phyloP scores from a whole-genome alignment of 2,113 vertebrate genomes.

The Chloebia gouldiae region DNA sequence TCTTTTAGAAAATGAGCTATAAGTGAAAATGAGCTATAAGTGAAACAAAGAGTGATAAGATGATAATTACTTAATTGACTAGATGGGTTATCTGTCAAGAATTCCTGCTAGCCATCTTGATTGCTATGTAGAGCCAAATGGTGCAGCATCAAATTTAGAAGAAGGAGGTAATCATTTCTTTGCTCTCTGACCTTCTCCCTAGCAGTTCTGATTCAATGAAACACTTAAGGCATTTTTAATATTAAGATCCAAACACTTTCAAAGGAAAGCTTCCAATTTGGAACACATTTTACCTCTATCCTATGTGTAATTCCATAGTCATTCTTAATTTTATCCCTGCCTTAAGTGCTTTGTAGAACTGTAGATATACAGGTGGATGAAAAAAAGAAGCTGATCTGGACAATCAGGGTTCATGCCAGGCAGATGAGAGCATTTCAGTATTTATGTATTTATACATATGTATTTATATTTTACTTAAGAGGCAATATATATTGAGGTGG shows the following conservation, averaged over 20 bases:
- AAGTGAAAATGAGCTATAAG: not conserved
- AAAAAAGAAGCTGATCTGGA: not conserved
- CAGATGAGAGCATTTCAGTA: not conserved
- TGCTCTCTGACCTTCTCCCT: not conserved
- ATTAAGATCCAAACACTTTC: not conserved
- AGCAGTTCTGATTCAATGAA: not conserved
- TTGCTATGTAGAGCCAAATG: not conserved
- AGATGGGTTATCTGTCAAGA: not conserved
- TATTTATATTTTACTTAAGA: not conserved
- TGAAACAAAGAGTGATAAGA: conserved; percentile 5
- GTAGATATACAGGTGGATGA: not conserved
- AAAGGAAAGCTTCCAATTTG: not conserved
- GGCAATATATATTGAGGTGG: conserved; percentile 5
- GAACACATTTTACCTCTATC: not conserved
- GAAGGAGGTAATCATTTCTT: not conserved
- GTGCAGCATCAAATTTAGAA: not conserved
- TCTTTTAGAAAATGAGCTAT: not conserved
- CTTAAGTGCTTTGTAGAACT: not conserved
- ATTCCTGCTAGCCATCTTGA: not conserved
- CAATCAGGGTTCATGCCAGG: not conserved
- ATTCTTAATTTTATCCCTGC: not conserved
- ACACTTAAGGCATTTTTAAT: not conserved
- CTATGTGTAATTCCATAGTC: not conserved
- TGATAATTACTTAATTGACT: not conserved
- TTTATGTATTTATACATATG: not conserved